Evolutionary conservation across 2,113 vertebrate species (phyloP).

Genomic region (Epinephelus cyanopodus): DNA sequence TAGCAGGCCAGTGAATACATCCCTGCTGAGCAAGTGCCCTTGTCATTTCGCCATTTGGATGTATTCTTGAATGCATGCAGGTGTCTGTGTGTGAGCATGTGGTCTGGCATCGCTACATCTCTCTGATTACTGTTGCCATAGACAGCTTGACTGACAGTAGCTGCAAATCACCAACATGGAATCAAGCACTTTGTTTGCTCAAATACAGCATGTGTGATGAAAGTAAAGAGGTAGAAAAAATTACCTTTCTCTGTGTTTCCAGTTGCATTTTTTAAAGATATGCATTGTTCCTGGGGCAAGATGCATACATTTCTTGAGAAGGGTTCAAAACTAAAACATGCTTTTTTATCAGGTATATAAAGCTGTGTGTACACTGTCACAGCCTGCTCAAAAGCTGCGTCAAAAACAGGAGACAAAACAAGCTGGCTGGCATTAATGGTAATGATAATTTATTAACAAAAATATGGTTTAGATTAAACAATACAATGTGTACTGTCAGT

Average conservation of each 20-base stretch:
- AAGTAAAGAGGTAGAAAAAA: neutral
- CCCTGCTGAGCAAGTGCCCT: constrained; percentile 36
- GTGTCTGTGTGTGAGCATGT: neutral
- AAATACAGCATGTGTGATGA: neutral
- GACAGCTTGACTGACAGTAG: constrained; percentile 44
- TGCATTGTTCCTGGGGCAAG: neutral
- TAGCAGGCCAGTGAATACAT: constrained; percentile 14
- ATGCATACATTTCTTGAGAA: neutral
- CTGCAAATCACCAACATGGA: constrained; percentile 10
- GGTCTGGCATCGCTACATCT: neutral
- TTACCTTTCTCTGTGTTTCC: neutral
- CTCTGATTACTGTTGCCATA: constrained; percentile 33
- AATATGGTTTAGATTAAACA: too few relatives aligned
- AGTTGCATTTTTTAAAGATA: neutral
- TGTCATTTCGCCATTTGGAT: constrained; percentile 24
- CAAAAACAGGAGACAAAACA: too few relatives aligned
- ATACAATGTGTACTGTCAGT: too few relatives aligned
- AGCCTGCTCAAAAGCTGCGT: too few relatives aligned
- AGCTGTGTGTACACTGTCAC: neutral
- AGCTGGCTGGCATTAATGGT: too few relatives aligned
- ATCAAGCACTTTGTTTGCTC: neutral
- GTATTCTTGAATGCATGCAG: constrained; percentile 8
- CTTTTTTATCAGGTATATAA: neutral
- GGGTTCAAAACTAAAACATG: neutral
- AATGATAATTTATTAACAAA: too few relatives aligned